Conservation (phyloP, 2,113 vertebrate species). For the Coturnix japonica region DNA sequence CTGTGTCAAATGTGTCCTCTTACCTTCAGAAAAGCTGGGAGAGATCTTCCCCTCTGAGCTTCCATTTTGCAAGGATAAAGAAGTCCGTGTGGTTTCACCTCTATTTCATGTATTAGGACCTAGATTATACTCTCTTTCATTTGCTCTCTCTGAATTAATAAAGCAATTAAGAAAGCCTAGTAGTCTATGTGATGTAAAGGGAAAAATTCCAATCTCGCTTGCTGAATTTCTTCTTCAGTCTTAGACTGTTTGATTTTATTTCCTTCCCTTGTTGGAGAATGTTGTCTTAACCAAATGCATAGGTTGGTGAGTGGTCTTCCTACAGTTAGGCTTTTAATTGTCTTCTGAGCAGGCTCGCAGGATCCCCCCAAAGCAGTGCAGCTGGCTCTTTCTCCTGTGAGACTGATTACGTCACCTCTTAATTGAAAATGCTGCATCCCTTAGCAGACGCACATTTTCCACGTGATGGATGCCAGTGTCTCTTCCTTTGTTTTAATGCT, state of each 20-base stretch:
- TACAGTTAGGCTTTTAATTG: slow-evolving; percentile 27
- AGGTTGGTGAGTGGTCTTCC: background rate
- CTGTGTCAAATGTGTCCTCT: background rate
- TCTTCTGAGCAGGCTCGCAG: slow-evolving; percentile 14
- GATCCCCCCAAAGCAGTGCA: slow-evolving; percentile 40
- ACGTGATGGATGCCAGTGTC: background rate
- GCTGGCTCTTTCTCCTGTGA: slow-evolving; percentile 63
- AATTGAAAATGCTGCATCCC: slow-evolving; percentile 66
- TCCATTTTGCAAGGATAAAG: background rate
- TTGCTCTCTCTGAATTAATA: background rate
- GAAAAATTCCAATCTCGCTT: background rate
- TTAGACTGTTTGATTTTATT: background rate
- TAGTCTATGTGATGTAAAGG: background rate
- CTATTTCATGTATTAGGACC: background rate
- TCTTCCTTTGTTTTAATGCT: slow-evolving; percentile 31
- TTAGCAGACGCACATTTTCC: slow-evolving; percentile 16
- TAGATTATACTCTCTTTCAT: background rate
- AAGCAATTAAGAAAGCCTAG: background rate
- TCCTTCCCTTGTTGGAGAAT: background rate
- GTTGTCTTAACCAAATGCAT: background rate
- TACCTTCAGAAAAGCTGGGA: background rate
- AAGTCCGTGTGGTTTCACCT: background rate
- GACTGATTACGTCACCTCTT: slow-evolving; percentile 58
- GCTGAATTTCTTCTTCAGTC: background rate
- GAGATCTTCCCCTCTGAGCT: background rate